These are phyloP conservation scores for Meandrusa payeni DNA, from an alignment of 2,888 invertebrate species.

Conservation along the genomic window DNA sequence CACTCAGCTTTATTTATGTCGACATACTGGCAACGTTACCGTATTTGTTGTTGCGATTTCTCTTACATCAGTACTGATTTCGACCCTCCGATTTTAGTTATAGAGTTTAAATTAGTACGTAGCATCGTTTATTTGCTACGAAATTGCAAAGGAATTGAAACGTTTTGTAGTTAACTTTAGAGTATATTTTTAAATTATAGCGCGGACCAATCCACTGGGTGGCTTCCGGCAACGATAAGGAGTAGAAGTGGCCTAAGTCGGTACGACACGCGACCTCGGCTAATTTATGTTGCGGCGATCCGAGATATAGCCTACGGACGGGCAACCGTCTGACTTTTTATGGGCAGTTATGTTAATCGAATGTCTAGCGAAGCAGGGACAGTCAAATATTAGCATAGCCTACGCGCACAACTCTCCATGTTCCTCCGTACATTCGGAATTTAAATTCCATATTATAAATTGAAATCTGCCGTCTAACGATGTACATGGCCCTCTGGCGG, in stretches of 20 bases:
- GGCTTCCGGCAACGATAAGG: conserved; percentile 75
- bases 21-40: conserved; percentile 75
- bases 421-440: conserved; percentile 32
- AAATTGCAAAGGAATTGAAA: conserved; percentile 46
- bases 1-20: conserved; percentile 79
- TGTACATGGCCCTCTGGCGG: no score
- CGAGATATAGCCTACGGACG: conserved; percentile 61
- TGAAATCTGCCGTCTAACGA: conserved; percentile 33
- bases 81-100: conserved; percentile 44
- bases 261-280: conserved; percentile 77
- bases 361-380: conserved; percentile 49
- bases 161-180: conserved; percentile 48
- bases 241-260: conserved; percentile 68
- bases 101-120: conserved; percentile 52
- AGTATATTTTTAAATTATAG: conserved; percentile 47
- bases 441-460: conserved; percentile 35
- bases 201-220: conserved; percentile 42
- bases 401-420: conserved; percentile 23
- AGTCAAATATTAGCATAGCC: conserved; percentile 37
- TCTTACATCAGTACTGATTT: conserved; percentile 39
- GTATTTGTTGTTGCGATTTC: conserved; percentile 62
- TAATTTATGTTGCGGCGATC: conserved; percentile 79
- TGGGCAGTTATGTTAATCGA: conserved; percentile 60
- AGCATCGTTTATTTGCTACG: conserved; percentile 33
- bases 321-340: conserved; percentile 52